phyloP scores from a whole-genome alignment of 2,797 vertebrate species.

The Acanthiza pusilla region DNA sequence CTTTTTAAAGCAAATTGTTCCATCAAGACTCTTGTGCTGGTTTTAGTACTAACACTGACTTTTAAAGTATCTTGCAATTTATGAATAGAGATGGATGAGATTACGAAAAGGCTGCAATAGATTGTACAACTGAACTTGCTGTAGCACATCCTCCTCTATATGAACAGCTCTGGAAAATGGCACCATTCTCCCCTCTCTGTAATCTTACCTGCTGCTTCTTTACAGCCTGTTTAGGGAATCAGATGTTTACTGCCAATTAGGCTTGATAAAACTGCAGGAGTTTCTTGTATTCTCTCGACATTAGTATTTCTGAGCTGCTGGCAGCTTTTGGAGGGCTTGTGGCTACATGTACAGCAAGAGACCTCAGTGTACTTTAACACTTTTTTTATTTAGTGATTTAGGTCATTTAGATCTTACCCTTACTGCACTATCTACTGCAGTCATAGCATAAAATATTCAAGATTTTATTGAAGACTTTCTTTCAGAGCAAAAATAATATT shows the following conservation, averaged over 20 bases:
- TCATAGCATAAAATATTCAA: background rate
- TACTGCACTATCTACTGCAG: background rate
- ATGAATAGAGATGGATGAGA: background rate
- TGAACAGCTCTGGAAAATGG: background rate
- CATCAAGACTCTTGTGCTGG: background rate
- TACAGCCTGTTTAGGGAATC: background rate
- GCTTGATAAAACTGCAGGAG: slow-evolving; percentile 22
- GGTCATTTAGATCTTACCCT: background rate
- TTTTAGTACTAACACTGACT: background rate
- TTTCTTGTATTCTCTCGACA: background rate
- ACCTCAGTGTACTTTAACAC: background rate
- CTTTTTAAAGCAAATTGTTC: background rate
- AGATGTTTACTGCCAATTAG: slow-evolving; percentile 24
- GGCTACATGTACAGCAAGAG: background rate
- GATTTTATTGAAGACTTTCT: background rate
- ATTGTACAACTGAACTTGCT: background rate
- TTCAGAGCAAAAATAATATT: background rate
- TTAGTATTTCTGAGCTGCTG: background rate
- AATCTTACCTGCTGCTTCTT: background rate
- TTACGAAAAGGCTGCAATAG: background rate
- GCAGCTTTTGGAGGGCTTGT: background rate
- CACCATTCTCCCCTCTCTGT: background rate
- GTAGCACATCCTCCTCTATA: background rate
- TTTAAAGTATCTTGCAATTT: background rate
- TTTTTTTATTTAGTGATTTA: background rate